Base-by-base conservation (phyloP, 2,888 invertebrate genomes). In the Corythucha ciliata region DNA sequence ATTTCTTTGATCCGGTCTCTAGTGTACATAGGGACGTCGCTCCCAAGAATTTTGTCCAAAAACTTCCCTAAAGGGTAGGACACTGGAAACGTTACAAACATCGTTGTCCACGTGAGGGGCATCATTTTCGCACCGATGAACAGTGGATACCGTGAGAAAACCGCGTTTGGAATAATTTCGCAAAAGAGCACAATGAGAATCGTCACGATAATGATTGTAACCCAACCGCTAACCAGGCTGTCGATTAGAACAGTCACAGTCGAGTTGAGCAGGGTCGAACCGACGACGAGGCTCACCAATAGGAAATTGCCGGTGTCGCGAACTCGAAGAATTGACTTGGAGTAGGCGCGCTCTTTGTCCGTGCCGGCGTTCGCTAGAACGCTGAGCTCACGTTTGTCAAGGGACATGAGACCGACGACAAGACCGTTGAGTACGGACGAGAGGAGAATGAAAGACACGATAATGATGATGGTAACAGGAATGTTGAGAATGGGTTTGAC, bases 1-100 rank as follows among this genome's bases (percentile, higher is more conserved):
- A 59, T 40, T 54, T 58, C 59, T 45, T 59, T 57, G 21, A 59
- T 39, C 27, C 55, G 48, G 8, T 58, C 59, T 51, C 55, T 55
- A 12, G 55, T 53, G 26, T 55, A 58, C 21, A 47, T 48, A 2
- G 53, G 47, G 5, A 51, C 37, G 33, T 59, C 58, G 29, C 58
- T 53, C 2, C 56, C 55, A 4, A 59, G 49, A 20, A 59, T 36
- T 5, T 45, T 20, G 37, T 59, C 57, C 27, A 59, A 42, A 21
- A 59, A 42, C 32, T 53, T 58, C 12, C 58, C 56, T 7, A 59
- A 27, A 1, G 59, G 58, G 42, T 58, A 59, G 2, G 59, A 53
- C 4, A 58, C 24, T 5, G 59, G 59, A 27, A 53, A 50, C 22
- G 59, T 58, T 8, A 59, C n/a, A 8, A 58, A 27, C 54, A 59